phyloP scores from a whole-genome alignment of 2,113 vertebrate genomes.

The Lampris incognitus region DNA sequence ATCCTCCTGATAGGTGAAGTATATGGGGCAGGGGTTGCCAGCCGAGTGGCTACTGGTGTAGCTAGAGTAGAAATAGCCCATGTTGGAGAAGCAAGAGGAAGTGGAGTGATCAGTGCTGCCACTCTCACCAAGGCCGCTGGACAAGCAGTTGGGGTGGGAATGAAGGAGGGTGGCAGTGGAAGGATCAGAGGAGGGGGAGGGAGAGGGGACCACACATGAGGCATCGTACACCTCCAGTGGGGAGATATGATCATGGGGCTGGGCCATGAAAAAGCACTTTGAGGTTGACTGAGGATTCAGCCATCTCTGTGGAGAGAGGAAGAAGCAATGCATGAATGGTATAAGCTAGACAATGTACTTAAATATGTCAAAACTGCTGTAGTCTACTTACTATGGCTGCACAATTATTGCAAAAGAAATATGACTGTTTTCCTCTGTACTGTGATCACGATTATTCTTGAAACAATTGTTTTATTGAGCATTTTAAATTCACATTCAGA shows the following conservation, averaged over 20 bases:
- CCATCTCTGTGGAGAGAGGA: constrained; percentile 72
- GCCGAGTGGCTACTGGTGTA: constrained; percentile 33
- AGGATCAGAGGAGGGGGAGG: constrained; percentile 23
- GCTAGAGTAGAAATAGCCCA: constrained; percentile 78
- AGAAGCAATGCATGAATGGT: background rate
- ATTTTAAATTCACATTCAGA: no score
- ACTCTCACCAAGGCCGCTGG: constrained; percentile 13
- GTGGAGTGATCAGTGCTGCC: constrained; percentile 30
- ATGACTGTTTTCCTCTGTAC: no score
- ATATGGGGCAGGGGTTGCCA: constrained; percentile 43
- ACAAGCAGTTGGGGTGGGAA: background rate
- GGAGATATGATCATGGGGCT: constrained; percentile 67
- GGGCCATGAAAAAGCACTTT: constrained; percentile 41
- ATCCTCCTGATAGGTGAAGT: constrained; percentile 70
- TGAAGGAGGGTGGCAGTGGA: constrained; percentile 25
- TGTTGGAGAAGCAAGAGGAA: constrained; percentile 74
- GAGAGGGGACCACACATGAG: constrained; percentile 4
- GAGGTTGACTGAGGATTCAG: constrained; percentile 62
- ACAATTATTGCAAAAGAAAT: no score
- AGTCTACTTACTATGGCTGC: no score
- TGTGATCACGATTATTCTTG: no score
- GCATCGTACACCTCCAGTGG: constrained; percentile 64
- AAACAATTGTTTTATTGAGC: no score
- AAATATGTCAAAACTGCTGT: no score
- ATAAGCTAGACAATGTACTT: no score